Evolutionary conservation across 2,113 vertebrate genomes (phyloP), one percentile per base, ranked within the genome.

Genomic region (Microtus oregoni): DNA sequence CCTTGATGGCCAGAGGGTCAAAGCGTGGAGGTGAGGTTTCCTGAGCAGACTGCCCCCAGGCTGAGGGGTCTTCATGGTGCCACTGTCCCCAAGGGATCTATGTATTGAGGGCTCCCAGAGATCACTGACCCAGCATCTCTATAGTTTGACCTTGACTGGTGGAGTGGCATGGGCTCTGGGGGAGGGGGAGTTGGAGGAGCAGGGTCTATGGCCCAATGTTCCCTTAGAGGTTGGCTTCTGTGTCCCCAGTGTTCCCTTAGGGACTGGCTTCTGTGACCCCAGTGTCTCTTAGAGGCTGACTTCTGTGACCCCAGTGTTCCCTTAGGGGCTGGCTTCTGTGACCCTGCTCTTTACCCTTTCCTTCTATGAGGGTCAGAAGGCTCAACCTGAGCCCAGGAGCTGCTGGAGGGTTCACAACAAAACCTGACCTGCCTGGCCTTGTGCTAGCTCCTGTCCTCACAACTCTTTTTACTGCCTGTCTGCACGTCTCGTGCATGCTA

Each of bases 401-500:
- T 13, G 0, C 68, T 35, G 22, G 35, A 5, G 24, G 28, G 26
- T 73, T 47, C 47, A 12, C 0, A 5, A 17, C 15, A 19, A 30
- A 11, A 12, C 0, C 3, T 0, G 14, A 63, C 0, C 0, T 19
- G 10, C 30, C 41, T 4, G 41, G 67, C 32, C 52, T 68, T 14
- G 41, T 41, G 41, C 41, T 41, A 41, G 41, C 41, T 41, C 41
- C 41, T 41, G n/a, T 28, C 32, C 32, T 58, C 32, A 3, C 4
- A 22, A 63, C 13, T 9, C 1, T 72, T 41, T 30, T 81, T 20
- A 26, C 7, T 52, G 19, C 44, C 8, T 26, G 9, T 35, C 63
- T 1, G 7, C 1, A 3, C 0, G 38, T 44, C 81, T 22, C 0
- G 0, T 20, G 68, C 41, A 65, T 7, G 13, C 22, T 2, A 3